phyloP scores from a whole-genome alignment of 2,888 invertebrate genomes.

The Ectemnius continuus region DNA sequence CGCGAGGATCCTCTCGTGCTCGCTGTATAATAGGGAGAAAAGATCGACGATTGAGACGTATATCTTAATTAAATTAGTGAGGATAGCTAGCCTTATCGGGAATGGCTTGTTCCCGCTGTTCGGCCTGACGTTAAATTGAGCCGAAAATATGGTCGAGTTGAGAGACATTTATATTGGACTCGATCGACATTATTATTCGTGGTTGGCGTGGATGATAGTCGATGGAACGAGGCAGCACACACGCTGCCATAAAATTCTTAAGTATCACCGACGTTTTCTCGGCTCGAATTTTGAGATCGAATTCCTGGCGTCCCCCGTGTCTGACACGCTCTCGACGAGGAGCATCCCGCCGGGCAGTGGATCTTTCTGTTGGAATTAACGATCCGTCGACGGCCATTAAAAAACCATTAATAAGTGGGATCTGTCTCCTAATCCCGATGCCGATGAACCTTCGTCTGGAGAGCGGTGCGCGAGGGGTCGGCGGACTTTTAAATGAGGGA shows the following conservation, averaged over 20 bases:
- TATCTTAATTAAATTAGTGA: constrained; percentile 1
- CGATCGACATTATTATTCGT: constrained; percentile 7
- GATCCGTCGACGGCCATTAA: constrained; percentile 17
- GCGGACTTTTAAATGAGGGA: constrained; percentile 51
- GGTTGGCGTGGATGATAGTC: background rate
- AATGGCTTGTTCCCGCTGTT: background rate
- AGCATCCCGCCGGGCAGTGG: background rate
- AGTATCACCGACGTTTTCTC: constrained; percentile 2
- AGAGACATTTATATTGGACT: background rate
- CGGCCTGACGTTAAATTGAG: background rate
- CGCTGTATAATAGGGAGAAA: background rate
- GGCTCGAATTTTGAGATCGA: constrained; percentile 2
- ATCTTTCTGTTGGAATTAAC: constrained; percentile 16
- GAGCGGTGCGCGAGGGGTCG: constrained; percentile 2
- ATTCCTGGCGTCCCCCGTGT: constrained; percentile 1
- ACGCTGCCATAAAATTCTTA: background rate
- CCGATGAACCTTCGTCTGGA: constrained; percentile 46
- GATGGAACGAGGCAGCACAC: background rate
- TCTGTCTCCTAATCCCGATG: constrained; percentile 33
- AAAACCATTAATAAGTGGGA: constrained; percentile 21
- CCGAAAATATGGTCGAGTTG: background rate
- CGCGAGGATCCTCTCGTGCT: no score
- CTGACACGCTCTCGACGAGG: background rate
- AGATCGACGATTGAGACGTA: background rate
- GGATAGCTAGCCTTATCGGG: background rate